phyloP scores from a whole-genome alignment of 2,797 vertebrate genomes.

The Neosilurus hyrtlii region DNA sequence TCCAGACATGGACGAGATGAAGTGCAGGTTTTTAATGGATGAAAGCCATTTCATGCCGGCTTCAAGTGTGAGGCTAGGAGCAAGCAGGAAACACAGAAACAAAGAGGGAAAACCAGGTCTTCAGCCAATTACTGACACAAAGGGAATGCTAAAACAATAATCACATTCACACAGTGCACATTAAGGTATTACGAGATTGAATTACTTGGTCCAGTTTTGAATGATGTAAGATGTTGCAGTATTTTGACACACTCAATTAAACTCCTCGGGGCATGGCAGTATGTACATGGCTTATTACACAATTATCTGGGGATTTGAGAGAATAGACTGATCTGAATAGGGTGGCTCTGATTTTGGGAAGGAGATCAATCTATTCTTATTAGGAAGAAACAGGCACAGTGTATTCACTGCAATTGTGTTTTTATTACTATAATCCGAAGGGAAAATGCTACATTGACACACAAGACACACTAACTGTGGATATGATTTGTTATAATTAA shows the following conservation, averaged over 20 bases:
- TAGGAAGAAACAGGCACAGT: not conserved
- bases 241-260: conserved; percentile 42
- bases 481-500: not conserved
- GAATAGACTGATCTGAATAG: conserved; percentile 33
- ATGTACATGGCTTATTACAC: conserved; percentile 10
- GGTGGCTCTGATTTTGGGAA: conserved; percentile 12
- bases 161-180: not conserved
- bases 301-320: conserved; percentile 36
- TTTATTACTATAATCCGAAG: not conserved
- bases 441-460: not conserved
- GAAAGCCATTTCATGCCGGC: conserved; percentile 3
- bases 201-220: not conserved
- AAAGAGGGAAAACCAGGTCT: conserved; percentile 6
- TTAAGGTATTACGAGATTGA: not conserved
- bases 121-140: conserved; percentile 20
- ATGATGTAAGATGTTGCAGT: conserved; percentile 12
- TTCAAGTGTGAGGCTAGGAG: conserved; percentile 1
- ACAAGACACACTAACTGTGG: not conserved
- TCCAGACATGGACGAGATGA: not conserved
- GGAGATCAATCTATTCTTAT: conserved; percentile 29
- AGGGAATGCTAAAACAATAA: conserved; percentile 21
- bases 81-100: conserved; percentile 5
- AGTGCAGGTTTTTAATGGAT: conserved; percentile 43
- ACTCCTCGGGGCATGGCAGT: not conserved
- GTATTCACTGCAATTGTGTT: not conserved